Conservation (phyloP, 2,888 invertebrate genomes). For the Megamerina dolium region DNA sequence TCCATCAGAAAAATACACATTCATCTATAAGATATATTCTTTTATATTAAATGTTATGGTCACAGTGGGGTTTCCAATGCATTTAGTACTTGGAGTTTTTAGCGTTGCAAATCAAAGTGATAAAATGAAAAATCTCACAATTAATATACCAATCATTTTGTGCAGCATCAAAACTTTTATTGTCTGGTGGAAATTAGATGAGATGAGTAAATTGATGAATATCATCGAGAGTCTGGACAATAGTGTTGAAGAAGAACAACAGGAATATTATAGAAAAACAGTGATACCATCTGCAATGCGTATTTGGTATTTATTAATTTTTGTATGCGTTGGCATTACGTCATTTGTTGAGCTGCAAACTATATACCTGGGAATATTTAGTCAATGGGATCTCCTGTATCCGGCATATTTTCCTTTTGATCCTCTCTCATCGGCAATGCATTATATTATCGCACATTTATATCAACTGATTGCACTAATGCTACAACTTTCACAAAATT, state of each 20-base stretch:
- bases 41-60: slow-evolving; percentile 14
- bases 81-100: slow-evolving; percentile 21
- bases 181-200: slow-evolving; percentile 18
- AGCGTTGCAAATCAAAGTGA: slow-evolving; percentile 11
- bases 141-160: slow-evolving; percentile 14
- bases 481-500: slow-evolving; percentile 15
- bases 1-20: slow-evolving; percentile 7
- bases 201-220: slow-evolving; percentile 12
- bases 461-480: slow-evolving; percentile 21
- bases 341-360: slow-evolving; percentile 14
- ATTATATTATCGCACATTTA: slow-evolving; percentile 15
- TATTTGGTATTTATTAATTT: slow-evolving; percentile 4
- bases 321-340: slow-evolving; percentile 4
- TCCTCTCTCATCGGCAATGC: neutral
- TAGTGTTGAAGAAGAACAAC: slow-evolving; percentile 10
- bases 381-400: slow-evolving; percentile 20
- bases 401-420: slow-evolving; percentile 24
- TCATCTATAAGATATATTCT: slow-evolving; percentile 14
- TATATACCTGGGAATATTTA: slow-evolving; percentile 11
- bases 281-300: slow-evolving; percentile 1
- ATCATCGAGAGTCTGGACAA: slow-evolving; percentile 14
- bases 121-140: too few relatives aligned
- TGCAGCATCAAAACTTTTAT: slow-evolving; percentile 17
- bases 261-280: slow-evolving; percentile 3
- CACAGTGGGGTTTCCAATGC: slow-evolving; percentile 21